phyloP scores from a whole-genome alignment of 2,797 vertebrate species.

The Brachyrhaphis roseni region DNA sequence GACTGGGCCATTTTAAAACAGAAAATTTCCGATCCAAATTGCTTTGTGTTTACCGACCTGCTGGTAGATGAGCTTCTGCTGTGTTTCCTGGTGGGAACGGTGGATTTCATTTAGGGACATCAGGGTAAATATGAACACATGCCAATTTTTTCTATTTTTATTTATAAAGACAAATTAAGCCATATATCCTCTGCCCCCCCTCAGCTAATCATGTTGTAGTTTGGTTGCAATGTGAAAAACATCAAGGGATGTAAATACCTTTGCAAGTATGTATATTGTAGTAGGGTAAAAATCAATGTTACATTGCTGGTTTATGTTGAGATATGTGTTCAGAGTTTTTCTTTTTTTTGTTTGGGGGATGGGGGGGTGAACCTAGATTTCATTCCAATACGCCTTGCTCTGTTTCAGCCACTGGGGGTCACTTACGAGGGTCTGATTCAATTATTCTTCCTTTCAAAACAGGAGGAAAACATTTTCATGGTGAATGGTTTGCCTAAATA shows the following conservation, averaged over 20 bases:
- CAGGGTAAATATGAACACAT: neutral
- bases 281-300: neutral
- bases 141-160: neutral
- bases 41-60: neutral
- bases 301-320: neutral
- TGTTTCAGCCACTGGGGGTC: slow-evolving; percentile 65
- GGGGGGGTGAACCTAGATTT: slow-evolving; percentile 51
- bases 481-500: slow-evolving; percentile 77
- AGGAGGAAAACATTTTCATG: slow-evolving; percentile 79
- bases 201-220: neutral
- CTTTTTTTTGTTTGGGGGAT: too few species aligned
- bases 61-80: neutral
- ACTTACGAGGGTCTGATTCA: slow-evolving; percentile 75
- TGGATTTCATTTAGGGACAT: neutral
- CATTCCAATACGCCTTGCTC: slow-evolving; percentile 56
- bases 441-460: slow-evolving; percentile 76
- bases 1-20: neutral
- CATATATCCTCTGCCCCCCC: fast-evolving
- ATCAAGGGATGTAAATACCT: neutral
- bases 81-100: neutral
- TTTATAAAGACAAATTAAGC: neutral
- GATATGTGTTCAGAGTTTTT: too few species aligned
- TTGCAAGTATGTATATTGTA: slow-evolving; percentile 1
- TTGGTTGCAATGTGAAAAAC: neutral
- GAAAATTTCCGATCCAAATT: neutral